Base-by-base conservation (phyloP, 2,888 invertebrate genomes). In the Girardia tigrina region DNA sequence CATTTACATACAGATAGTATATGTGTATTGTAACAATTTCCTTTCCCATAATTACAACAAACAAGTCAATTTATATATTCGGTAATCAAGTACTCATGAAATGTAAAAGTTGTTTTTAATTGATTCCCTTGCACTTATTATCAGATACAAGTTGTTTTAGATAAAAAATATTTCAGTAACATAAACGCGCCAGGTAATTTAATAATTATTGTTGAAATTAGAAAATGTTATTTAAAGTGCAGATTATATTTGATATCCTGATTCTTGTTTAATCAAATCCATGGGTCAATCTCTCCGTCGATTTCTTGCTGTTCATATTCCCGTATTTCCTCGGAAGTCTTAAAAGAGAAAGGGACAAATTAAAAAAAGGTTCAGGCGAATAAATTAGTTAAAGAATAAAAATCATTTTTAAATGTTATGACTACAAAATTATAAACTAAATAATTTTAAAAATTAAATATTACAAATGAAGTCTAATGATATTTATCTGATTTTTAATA, bases 251-350 rank as follows among this genome's bases (percentile, higher is more conserved):
- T n/a, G n/a, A n/a, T n/a, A n/a, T n/a, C n/a, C n/a, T n/a, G n/a
- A n/a, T n/a, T n/a, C n/a, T n/a, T 42, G 42, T 14, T 42, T 20
- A 16, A n/a, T 42, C 42, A 70, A 26, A 12, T 23, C 26, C n/a
- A 72, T 72, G 73, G 73, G 73, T 4, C 73, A 72, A 36, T 29
- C 73, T 8, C 73, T 72, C 8, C 42, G 73, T 20, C n/a, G 73
- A 29, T 72, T 72, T 29, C 73, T 29, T 29, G 28, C 73, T 12
- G 73, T 72, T 72, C 36, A 72, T 29, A 72, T 72, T 29, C 73
- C 73, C 14, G 36, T 29, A 4, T 72, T 72, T n/a, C 73, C 73
- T 20, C 73, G 23, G 20, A 72, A 72, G 23, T 29, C 56, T 16
- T 56, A 20, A 20, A 56, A 23, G n/a, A n/a, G 56, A 4, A 56